These are phyloP conservation scores for Hypsopygia costalis DNA, from an alignment of 2,888 invertebrate species.

Conservation along the genomic window DNA sequence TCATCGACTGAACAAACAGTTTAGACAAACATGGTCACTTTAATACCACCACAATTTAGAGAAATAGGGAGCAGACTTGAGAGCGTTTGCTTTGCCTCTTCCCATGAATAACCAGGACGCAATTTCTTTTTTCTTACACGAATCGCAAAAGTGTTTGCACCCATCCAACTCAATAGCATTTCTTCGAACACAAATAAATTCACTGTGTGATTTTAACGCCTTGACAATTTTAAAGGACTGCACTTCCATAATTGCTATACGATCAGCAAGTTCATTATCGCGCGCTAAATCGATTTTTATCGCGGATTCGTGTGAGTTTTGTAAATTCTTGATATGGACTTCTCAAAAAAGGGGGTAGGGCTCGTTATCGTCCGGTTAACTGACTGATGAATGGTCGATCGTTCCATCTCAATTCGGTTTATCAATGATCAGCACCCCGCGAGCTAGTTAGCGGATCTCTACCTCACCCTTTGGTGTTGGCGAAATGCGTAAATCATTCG, in stretches of 20 bases:
- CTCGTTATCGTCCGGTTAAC: conserved; percentile 67
- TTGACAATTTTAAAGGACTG: too few relatives aligned
- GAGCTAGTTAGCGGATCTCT: conserved; percentile 71
- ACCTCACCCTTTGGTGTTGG: conserved; percentile 34
- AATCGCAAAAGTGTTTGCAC: conserved; percentile 5
- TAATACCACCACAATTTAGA: conserved; percentile 73
- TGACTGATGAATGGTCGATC: conserved; percentile 75
- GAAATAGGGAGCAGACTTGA: conserved; percentile 70
- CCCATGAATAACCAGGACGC: conserved; percentile 46
- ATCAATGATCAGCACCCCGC: conserved; percentile 66
- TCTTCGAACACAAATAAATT: neutral
- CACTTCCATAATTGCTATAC: neutral
- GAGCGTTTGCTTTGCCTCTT: conserved; percentile 48
- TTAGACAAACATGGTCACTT: conserved; percentile 58
- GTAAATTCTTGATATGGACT: conserved; percentile 51
- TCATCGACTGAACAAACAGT: conserved; percentile 70
- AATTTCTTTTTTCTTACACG: conserved; percentile 21
- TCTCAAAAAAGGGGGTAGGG: conserved; percentile 54
- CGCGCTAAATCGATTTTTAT: conserved; percentile 44
- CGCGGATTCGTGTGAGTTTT: conserved; percentile 56
- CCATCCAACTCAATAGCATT: neutral
- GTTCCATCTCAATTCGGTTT: conserved; percentile 76
- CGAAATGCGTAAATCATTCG: conserved; percentile 62
- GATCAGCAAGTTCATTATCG: conserved; percentile 15
- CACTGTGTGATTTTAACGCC: neutral